phyloP scores from a whole-genome alignment of 1,140 invertebrate genomes.

The Heliconius hewitsoni region DNA sequence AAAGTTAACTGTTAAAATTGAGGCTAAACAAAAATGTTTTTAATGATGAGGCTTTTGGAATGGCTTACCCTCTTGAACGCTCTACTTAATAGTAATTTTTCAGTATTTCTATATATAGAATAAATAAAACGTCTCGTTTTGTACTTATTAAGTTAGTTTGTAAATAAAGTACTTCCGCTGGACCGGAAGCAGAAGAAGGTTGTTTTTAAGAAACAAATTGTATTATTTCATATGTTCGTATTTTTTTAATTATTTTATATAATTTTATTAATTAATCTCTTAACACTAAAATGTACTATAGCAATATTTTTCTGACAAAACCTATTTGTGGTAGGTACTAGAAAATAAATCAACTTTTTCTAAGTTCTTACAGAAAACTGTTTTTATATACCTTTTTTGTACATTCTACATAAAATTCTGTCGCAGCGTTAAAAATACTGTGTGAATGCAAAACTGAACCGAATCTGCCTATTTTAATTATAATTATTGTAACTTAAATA shows the following conservation, averaged over 20 bases:
- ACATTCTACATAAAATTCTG: background rate
- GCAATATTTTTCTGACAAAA: too few relatives aligned
- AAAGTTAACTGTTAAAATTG: too few relatives aligned
- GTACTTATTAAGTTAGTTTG: conserved; percentile 10
- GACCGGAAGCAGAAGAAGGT: conserved; percentile 7
- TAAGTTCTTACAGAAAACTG: too few relatives aligned
- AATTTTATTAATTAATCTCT: too few relatives aligned
- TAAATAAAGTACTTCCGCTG: conserved; percentile 3
- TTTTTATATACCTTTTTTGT: too few relatives aligned
- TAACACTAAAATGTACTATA: too few relatives aligned
- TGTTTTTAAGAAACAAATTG: background rate
- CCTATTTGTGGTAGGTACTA: too few relatives aligned
- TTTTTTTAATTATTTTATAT: background rate
- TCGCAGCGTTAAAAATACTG: conserved; percentile 23
- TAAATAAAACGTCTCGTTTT: conserved; percentile 9
- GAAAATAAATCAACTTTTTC: too few relatives aligned
- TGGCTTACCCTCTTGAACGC: background rate
- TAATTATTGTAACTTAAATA: conserved; percentile 41
- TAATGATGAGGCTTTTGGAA: background rate
- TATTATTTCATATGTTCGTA: background rate
- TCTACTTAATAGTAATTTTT: background rate
- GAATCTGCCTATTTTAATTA: conserved; percentile 48
- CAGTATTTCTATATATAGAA: conserved; percentile 6
- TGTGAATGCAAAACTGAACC: conserved; percentile 45
- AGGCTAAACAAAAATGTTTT: background rate